phyloP scores from a whole-genome alignment of 2,888 invertebrate species.

The Lepidochitona cinerea region DNA sequence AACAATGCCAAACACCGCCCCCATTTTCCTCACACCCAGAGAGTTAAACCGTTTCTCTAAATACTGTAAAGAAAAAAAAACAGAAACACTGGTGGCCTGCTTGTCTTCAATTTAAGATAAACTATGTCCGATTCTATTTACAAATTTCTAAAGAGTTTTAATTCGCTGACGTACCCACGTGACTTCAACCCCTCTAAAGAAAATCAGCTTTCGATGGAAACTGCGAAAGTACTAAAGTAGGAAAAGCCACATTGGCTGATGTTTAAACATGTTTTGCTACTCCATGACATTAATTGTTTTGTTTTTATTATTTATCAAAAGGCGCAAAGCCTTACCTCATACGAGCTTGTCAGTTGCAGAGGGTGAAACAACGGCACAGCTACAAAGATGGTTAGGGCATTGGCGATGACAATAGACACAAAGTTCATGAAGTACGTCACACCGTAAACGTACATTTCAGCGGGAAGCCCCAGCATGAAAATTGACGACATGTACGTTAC shows the following conservation, averaged over 20 bases:
- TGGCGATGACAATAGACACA: neutral
- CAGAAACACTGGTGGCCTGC: neutral
- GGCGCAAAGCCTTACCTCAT: constrained; percentile 1
- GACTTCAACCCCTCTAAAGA: too few species aligned
- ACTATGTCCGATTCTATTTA: too few species aligned
- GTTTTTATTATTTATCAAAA: too few species aligned
- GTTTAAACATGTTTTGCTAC: too few species aligned
- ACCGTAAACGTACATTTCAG: neutral
- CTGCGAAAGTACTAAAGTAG: too few species aligned
- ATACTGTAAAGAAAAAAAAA: neutral
- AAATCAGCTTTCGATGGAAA: too few species aligned
- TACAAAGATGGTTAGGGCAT: neutral
- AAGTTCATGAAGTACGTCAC: neutral
- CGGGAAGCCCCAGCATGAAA: constrained; percentile 7
- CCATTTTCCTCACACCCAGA: neutral
- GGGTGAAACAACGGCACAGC: neutral
- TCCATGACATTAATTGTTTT: too few species aligned
- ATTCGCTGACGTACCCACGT: too few species aligned
- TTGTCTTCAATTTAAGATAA: too few species aligned
- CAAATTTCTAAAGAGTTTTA: too few species aligned
- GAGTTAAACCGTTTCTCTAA: neutral
- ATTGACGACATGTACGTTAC: constrained; percentile 1
- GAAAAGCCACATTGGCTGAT: too few species aligned
- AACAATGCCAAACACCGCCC: neutral
- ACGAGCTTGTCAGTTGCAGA: neutral